Base-by-base conservation (phyloP, 2,797 vertebrate species). In the Acridotheres tristis region DNA sequence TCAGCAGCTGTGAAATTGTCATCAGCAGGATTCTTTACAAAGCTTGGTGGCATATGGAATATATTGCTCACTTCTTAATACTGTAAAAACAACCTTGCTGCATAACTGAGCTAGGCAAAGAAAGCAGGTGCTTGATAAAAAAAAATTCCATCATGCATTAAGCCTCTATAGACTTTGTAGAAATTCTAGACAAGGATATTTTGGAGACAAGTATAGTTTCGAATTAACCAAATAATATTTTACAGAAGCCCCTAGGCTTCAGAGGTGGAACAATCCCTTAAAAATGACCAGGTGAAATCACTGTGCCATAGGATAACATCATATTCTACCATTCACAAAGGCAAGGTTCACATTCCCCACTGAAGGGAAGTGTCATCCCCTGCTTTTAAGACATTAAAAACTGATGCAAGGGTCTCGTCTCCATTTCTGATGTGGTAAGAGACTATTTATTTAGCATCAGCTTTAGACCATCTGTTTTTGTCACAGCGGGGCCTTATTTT, bases 1-100 rank as follows among this genome's bases (percentile, higher is more conserved):
- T 94, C 71, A 34, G 91, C 95, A 97, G 97, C 97, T 97, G 93
- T 86, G 96, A 94, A 90, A 96, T 36, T 96, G 93, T 92, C 93
- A 94, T 96, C 94, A 88, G 8, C 86, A 93, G 77, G 85, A 91
- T 96, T 97, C 96, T 91, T 96, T 94, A 96, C 96, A 96, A 97
- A 97, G 95, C 95, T 91, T 89, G 85, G 93, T 95, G 89, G 88
- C 92, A 97, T 95, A 96, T 80, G 94, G 94, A 96, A 94, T 91
- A 95, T 89, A 95, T 53, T 95, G 95, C 88, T 97, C 91, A 83
- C 90, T 96, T 97, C 96, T 95, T 84, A 96, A 72, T 93, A 93
- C 80, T 72, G 84, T 47, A 77, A 63, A 82, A 93, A 75, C 90
- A 94, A 94, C 81, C 84, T 96, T 94, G 40, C 87, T 95, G 80